Percentiles rank a stretch among this genome's conserved stretches.
Evolutionary conservation across 2,888 invertebrate genomes (phyloP).

Genomic region (Dasypogon diadema): DNA sequence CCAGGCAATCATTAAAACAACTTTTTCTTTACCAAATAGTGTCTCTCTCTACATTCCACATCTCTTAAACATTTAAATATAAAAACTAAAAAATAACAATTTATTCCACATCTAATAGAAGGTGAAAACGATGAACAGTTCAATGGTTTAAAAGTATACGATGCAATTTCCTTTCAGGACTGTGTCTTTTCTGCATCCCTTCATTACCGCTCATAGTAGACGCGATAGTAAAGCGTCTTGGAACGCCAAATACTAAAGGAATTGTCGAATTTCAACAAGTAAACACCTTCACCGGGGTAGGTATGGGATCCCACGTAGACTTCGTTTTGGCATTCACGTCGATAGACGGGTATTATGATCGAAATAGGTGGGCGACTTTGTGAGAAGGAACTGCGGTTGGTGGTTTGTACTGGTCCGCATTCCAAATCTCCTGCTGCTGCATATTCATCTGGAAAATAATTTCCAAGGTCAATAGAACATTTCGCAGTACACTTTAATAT

Average conservation of each 20-base stretch:
- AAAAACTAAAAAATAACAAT: slow-evolving; percentile 38
- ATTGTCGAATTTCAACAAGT: slow-evolving; percentile 98
- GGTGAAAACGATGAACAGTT: not conserved
- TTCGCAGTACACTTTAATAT: no score
- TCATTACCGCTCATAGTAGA: slow-evolving; percentile 88
- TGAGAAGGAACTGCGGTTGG: slow-evolving; percentile 60
- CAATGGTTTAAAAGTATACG: not conserved
- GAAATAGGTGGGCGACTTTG: slow-evolving; percentile 69
- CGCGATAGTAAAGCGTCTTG: slow-evolving; percentile 98
- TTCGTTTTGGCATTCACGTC: slow-evolving; percentile 96
- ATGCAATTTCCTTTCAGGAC: not conserved
- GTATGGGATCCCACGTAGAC: slow-evolving; percentile 98
- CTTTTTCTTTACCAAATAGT: slow-evolving; percentile 8
- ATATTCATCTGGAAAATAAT: slow-evolving; percentile 59
- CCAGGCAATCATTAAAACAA: no score
- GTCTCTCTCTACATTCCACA: not conserved
- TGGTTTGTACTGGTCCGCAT: slow-evolving; percentile 68
- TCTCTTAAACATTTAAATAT: slow-evolving; percentile 41
- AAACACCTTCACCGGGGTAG: slow-evolving; percentile 97
- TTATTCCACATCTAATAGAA: slow-evolving; percentile 8
- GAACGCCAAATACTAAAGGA: slow-evolving; percentile 99
- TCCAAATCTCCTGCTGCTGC: slow-evolving; percentile 74
- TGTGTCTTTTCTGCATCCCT: not conserved
- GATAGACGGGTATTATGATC: slow-evolving; percentile 93
- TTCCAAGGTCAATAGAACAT: not conserved